Evolutionary conservation across 2,113 vertebrate species (phyloP), one percentile per base, ranked within the genome.

Genomic region (Dromaius novaehollandiae): DNA sequence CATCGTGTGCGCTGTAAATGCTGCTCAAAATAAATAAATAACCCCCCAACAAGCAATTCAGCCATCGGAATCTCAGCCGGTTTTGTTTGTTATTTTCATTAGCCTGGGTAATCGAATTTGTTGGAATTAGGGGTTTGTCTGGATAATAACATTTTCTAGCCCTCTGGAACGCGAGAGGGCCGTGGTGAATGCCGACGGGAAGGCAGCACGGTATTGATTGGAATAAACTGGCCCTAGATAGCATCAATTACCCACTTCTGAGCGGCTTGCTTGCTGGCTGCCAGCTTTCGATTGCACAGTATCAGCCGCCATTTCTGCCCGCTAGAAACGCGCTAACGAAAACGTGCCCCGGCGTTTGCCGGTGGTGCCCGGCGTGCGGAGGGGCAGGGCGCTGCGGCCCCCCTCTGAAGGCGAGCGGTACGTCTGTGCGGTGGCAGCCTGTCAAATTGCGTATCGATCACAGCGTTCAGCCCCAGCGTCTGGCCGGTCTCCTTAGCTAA

Each of bases 41-140:
- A 64, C 2, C n/a, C 77, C 25, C 56, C 77, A 7, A 25, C 6
- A 1, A 24, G 66, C 3, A 21, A 11, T 30, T 44, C 66, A 76
- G 84, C 81, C 55, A 5, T 87, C 70, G 56, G 90, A 51, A 61
- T 70, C 89, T 91, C 95, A 89, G 96, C 66, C 2, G 4, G 40
- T 20, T 91, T 77, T 95, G 93, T 92, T 89, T 96, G 89, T 64
- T 93, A 32, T 71, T 97, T 93, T 79, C 90, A 92, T 94, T 94
- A 94, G 93, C 93, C 91, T 90, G 85, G 73, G 76, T 97, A 97
- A 97, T 96, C 76, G 13, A 95, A 96, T 97, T 94, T 93, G 95
- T 53, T 88, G 95, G 94, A 97, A 97, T 97, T 96, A 97, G 95
- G 89, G 94, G 90, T 91, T 96, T 95, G 94, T 91, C 53, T 70